phyloP scores from a whole-genome alignment of 2,113 vertebrate species.

The Sinocyclocheilus maitianheensis region DNA sequence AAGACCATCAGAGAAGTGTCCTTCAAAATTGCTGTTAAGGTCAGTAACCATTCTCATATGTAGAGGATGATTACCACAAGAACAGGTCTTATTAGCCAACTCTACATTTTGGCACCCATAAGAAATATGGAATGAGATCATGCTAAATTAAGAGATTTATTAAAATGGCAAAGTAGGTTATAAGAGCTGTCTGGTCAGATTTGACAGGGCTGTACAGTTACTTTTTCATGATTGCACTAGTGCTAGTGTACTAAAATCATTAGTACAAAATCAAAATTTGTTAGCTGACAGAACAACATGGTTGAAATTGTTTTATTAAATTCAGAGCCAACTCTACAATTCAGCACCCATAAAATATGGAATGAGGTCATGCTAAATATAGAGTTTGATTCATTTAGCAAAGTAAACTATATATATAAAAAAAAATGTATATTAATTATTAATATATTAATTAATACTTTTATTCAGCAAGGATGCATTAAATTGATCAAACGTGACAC shows the following conservation, averaged over 20 bases:
- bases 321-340: background rate
- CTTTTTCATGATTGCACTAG: background rate
- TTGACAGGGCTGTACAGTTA: background rate
- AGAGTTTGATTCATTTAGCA: background rate
- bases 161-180: conserved; percentile 36
- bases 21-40: conserved; percentile 92
- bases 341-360: background rate
- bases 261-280: background rate
- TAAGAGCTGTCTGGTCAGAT: background rate
- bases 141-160: conserved; percentile 37
- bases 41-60: conserved; percentile 64
- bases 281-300: background rate
- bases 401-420: no score
- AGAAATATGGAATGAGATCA: conserved; percentile 4
- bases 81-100: background rate
- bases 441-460: no score
- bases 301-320: background rate
- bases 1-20: conserved; percentile 84
- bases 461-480: background rate
- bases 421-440: no score
- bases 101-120: background rate
- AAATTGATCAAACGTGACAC: background rate
- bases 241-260: background rate
- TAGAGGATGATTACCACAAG: background rate
- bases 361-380: conserved; percentile 24